These are phyloP conservation scores for Nixonia krombeini DNA, from an alignment of 1,140 invertebrate species.

Conservation along the genomic window DNA sequence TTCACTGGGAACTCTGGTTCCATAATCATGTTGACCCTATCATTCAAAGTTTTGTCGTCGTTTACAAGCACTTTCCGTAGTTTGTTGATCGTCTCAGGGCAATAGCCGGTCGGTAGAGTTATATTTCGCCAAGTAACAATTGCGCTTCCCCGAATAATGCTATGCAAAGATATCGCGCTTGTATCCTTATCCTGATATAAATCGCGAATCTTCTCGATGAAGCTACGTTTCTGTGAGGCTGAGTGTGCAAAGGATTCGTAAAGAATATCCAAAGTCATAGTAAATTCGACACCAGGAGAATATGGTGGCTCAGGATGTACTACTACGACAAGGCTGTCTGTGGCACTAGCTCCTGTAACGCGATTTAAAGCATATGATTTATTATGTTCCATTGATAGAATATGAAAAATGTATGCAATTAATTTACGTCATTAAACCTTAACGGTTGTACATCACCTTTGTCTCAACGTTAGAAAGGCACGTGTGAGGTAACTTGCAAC, in stretches of 20 bases:
- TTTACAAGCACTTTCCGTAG: slow-evolving; percentile 79
- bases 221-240: slow-evolving; percentile 79
- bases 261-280: slow-evolving; percentile 82
- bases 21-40: slow-evolving; percentile 80
- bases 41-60: slow-evolving; percentile 75
- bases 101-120: slow-evolving; percentile 77
- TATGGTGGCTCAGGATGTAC: slow-evolving; percentile 75
- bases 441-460: too few relatives aligned
- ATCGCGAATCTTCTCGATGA: slow-evolving; percentile 81
- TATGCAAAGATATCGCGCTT: slow-evolving; percentile 78
- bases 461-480: too few relatives aligned
- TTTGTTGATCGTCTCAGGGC: slow-evolving; percentile 81
- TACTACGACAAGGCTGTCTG: slow-evolving; percentile 84
- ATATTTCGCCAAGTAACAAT: slow-evolving; percentile 87
- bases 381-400: slow-evolving; percentile 1
- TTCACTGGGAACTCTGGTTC: slow-evolving; percentile 82
- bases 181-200: slow-evolving; percentile 84
- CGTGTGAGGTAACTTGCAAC: too few relatives aligned
- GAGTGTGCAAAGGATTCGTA: slow-evolving; percentile 81
- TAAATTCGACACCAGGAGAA: slow-evolving; percentile 80
- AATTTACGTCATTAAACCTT: too few relatives aligned
- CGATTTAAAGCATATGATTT: slow-evolving; percentile 12
- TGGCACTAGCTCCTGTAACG: slow-evolving; percentile 72
- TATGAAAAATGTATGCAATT: too few relatives aligned
- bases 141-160: slow-evolving; percentile 73